Conservation (phyloP, 2,113 vertebrate species). For the Aptenodytes forsteri region DNA sequence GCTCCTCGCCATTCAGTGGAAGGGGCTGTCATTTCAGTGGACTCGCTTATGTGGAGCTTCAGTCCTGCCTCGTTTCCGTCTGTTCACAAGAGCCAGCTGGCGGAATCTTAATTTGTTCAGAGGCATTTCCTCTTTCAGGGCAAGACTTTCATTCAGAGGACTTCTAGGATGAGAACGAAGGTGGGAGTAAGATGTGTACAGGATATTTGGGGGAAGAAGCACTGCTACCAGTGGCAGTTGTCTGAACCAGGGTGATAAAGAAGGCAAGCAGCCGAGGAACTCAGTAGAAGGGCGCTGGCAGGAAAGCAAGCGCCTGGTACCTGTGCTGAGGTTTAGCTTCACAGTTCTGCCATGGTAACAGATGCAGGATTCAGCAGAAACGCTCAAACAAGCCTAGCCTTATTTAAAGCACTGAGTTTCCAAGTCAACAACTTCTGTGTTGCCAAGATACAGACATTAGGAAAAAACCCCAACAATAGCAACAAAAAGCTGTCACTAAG, state of each 20-base stretch:
- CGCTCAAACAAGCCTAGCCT: not conserved
- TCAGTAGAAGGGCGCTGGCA: fast-evolving
- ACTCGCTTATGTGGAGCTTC: not conserved
- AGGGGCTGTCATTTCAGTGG: not conserved
- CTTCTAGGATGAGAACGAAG: not conserved
- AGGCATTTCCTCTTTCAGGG: not conserved
- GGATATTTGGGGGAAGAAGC: not conserved
- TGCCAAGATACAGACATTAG: not conserved
- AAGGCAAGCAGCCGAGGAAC: not conserved
- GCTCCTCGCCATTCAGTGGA: not conserved
- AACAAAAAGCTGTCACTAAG: not conserved
- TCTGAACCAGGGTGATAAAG: not conserved
- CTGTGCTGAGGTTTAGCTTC: not conserved
- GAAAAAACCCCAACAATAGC: not conserved
- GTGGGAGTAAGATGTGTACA: not conserved
- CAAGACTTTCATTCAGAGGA: not conserved
- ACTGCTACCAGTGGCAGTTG: not conserved
- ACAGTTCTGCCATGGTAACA: not conserved
- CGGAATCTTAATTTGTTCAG: not conserved
- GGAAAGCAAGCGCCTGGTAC: not conserved
- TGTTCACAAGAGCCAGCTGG: not conserved
- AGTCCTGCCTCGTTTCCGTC: not conserved
- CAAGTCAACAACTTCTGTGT: not conserved
- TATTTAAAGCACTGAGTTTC: not conserved
- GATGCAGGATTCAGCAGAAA: not conserved